Evolutionary conservation across 2,797 vertebrate species (phyloP).

Genomic region (Aplochiton taeniatus): DNA sequence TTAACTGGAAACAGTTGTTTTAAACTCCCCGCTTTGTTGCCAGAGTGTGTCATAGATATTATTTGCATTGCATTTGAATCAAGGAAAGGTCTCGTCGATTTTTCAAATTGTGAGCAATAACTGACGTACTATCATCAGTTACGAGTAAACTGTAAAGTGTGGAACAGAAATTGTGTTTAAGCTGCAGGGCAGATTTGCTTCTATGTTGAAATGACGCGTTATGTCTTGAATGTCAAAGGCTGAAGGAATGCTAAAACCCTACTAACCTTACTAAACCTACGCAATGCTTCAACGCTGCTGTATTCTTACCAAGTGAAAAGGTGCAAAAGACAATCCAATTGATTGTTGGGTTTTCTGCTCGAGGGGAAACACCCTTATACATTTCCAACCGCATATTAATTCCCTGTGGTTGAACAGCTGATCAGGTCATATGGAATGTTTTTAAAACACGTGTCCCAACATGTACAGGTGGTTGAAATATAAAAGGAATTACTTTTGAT

Average conservation of each 20-base stretch:
- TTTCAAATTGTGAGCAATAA: too few relatives aligned
- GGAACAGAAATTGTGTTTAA: not conserved
- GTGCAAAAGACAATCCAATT: conserved; percentile 50
- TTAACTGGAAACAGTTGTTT: too few relatives aligned
- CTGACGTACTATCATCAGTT: too few relatives aligned
- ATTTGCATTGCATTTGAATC: too few relatives aligned
- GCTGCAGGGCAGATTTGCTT: not conserved
- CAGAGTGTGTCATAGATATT: too few relatives aligned
- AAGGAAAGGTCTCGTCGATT: too few relatives aligned
- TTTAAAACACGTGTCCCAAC: not conserved
- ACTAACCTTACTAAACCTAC: conserved; percentile 16
- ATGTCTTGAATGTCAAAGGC: conserved; percentile 15
- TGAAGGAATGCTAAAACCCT: conserved; percentile 5
- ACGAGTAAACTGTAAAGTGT: too few relatives aligned
- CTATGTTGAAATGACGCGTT: not conserved
- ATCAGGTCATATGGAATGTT: conserved; percentile 9
- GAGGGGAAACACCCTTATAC: conserved; percentile 25
- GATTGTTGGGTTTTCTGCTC: conserved; percentile 28
- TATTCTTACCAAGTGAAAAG: conserved; percentile 23
- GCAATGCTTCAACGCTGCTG: conserved; percentile 39
- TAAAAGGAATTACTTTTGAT: too few relatives aligned
- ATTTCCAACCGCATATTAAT: conserved; percentile 1
- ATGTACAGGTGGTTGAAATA: too few relatives aligned
- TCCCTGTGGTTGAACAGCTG: not conserved
- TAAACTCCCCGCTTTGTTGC: too few relatives aligned